Base-by-base conservation (phyloP, 2,797 vertebrate genomes). In the Acanthurus lineatus region DNA sequence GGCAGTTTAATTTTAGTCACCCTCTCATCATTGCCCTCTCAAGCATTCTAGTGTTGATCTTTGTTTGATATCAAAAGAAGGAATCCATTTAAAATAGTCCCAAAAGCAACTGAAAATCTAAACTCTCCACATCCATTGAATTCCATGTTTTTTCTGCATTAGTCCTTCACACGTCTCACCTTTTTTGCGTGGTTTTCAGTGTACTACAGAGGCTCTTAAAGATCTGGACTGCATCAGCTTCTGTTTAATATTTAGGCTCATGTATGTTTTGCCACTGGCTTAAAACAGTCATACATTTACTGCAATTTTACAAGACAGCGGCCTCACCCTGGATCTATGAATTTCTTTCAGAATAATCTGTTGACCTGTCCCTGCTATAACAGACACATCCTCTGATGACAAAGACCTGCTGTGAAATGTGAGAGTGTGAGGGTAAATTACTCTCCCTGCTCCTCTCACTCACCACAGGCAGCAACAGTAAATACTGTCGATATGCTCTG, bases 371-470 rank as follows among this genome's bases (percentile, higher is more conserved):
- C 69, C 54, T n/a, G n/a, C 14, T 66, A 25, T 32, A 73, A 42
- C 57, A 42, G 42, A 71, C 7, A 49, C 38, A 19, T 38, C 47
- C 38, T 79, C 6, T 58, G 51, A 63, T 69, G 59, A 60, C 72
- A 73, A 53, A 65, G 42, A 70, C 57, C 44, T 66, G 38, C 67
- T 69, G 76, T 28, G 59, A 66, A 48, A 70, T 14, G 20, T 68
- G 54, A 47, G 53, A 35, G 45, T 32, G 52, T 77, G 72, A 61
- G 61, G 65, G 49, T 61, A 60, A 66, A 82, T 85, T 49, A 51
- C 67, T 69, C 45, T 73, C 47, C 16, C 53, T 63, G 73, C 48
- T 86, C 8, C 48, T 61, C 51, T 71, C 42, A 35, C 48, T 73
- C 71, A 60, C 67, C 15, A 2, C 69, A 67, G 70, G 69, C 75